Base-by-base conservation (phyloP, 1,140 invertebrate genomes). In the Macrostomum lignano region DNA sequence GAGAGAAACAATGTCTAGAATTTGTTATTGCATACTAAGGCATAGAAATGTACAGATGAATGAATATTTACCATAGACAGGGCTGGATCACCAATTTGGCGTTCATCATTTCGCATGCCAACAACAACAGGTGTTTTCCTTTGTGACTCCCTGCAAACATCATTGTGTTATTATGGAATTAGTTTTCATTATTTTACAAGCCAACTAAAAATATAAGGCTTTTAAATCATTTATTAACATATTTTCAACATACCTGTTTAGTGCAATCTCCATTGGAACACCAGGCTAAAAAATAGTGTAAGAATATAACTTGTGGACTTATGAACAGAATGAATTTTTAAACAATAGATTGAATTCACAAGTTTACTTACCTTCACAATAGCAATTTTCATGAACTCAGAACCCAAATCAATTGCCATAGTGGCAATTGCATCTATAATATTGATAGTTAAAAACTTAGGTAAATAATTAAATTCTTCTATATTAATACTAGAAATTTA, bases 191-290 rank as follows among this genome's bases (percentile, higher is more conserved):
- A 24, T 24, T 24, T 24, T 30, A 5, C 15, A 6, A 6, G 28
- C 10, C 15, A 30, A 30, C 28, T 30, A 5, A 30, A n/a, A n/a
- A n/a, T n/a, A n/a, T n/a, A n/a, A n/a, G n/a, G n/a, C n/a, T n/a
- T n/a, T n/a, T n/a, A n/a, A n/a, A n/a, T n/a, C n/a, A n/a, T n/a
- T n/a, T n/a, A n/a, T n/a, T n/a, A n/a, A n/a, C n/a, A n/a, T n/a
- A n/a, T n/a, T n/a, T n/a, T n/a, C n/a, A n/a, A n/a, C n/a, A n/a
- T n/a, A n/a, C 59, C 78, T 82, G 60, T 96, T 96, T 33, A 96
- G 57, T 1, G 78, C 86, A 42, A 94, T 93, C 65, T 96, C 88
- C 86, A 96, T 94, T 5, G 86, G 86, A 9, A 94, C 77, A 39
- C 88, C 88, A 32, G 86, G 84, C 69, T n/a, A n/a, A n/a, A n/a